phyloP scores from a whole-genome alignment of 2,113 vertebrate species.

The Centropristis striata region DNA sequence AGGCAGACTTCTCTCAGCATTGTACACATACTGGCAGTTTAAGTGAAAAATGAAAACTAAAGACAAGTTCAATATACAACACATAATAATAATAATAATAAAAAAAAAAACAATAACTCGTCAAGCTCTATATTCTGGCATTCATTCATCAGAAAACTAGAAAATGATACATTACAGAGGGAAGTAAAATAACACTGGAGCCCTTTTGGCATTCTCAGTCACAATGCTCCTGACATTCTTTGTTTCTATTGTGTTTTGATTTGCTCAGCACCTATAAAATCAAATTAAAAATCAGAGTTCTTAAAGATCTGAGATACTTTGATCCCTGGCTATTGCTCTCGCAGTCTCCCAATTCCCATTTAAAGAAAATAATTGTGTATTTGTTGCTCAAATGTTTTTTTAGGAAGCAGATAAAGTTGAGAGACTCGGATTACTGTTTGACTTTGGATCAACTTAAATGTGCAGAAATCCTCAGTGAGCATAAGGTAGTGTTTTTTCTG shows the following conservation, averaged over 20 bases:
- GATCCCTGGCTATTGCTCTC: slow-evolving; percentile 43
- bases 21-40: slow-evolving; percentile 78
- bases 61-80: slow-evolving; percentile 75
- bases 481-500: slow-evolving; percentile 68
- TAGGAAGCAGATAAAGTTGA: slow-evolving; percentile 25
- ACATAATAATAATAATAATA: slow-evolving; percentile 56
- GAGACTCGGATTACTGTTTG: slow-evolving; percentile 32
- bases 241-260: slow-evolving; percentile 58
- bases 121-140: slow-evolving; percentile 74
- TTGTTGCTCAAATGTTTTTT: slow-evolving; percentile 11
- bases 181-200: slow-evolving; percentile 70
- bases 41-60: slow-evolving; percentile 71
- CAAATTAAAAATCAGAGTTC: slow-evolving; percentile 52
- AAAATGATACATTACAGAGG: slow-evolving; percentile 59
- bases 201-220: slow-evolving; percentile 70
- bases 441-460: slow-evolving; percentile 61
- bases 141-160: slow-evolving; percentile 72
- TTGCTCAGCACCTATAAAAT: slow-evolving; percentile 73
- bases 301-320: slow-evolving; percentile 34
- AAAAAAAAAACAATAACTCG: slow-evolving; percentile 53
- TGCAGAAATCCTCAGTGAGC: slow-evolving; percentile 55
- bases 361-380: slow-evolving; percentile 14
- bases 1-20: slow-evolving; percentile 72
- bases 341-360: slow-evolving; percentile 13
- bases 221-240: slow-evolving; percentile 68